phyloP scores from a whole-genome alignment of 2,113 vertebrate species.

The Myotis yumanensis region DNA sequence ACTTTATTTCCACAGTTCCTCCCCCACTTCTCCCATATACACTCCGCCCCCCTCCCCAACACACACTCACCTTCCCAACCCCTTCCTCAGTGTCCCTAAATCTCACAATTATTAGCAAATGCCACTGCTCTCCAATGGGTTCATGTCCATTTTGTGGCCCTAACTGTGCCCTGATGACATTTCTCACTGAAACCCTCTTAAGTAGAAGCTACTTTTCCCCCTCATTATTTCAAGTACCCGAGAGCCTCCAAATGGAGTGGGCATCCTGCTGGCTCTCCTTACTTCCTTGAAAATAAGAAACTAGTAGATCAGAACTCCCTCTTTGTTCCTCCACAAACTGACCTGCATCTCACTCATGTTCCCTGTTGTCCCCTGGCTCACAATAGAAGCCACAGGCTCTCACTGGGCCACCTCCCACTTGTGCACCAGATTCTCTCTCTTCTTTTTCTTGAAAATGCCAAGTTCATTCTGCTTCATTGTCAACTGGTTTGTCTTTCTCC shows the following conservation, averaged over 20 bases:
- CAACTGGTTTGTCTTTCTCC: background rate
- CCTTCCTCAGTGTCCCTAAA: background rate
- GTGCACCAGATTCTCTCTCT: background rate
- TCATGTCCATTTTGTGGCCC: background rate
- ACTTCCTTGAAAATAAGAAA: background rate
- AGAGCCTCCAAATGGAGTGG: background rate
- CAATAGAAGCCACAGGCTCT: background rate
- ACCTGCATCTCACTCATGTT: accelerated
- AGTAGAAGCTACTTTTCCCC: background rate
- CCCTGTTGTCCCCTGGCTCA: background rate
- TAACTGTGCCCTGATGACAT: background rate
- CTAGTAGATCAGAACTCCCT: background rate
- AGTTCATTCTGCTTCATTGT: background rate
- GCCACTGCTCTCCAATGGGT: background rate
- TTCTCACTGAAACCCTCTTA: background rate
- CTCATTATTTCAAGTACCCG: background rate
- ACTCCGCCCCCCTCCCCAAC: accelerated
- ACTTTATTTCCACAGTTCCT: background rate
- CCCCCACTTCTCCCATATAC: background rate
- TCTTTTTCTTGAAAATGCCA: background rate
- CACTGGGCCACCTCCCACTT: too few species aligned
- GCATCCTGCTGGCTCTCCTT: background rate
- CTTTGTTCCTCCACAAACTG: background rate
- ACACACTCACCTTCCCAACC: background rate
- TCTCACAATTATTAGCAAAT: background rate